Base-by-base conservation (phyloP, 2,888 invertebrate species). In the Trachelus troglodyta region DNA sequence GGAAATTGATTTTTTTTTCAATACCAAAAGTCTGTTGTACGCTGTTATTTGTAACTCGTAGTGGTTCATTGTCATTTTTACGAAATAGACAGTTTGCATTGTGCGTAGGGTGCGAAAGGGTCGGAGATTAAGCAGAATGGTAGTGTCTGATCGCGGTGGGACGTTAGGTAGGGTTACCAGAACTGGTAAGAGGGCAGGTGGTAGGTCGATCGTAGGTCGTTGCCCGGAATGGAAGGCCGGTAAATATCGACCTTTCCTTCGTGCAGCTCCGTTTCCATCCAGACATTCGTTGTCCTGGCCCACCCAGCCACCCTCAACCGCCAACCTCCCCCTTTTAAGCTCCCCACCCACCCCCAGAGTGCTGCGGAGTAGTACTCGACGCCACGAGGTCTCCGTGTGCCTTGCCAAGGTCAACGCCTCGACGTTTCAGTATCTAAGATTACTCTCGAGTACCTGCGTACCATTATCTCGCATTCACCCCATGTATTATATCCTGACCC, bases 171-270 rank as follows among this genome's bases (percentile, higher is more conserved):
- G 40, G 40, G 40, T 40, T 40, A 15, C 40, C 40, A 40, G 40
- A 15, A 74, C 76, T 78, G 74, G 33, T 74, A 74, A 34, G 74
- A 74, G 74, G 74, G 34, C 34, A 80, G 76, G 40, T 40, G 40
- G 15, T 40, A 40, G 80, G 83, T 82, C 83, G 82, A 82, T 82
- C 83, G 81, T 83, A 83, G 89, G 89, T 89, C 89, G 85, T 89
- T 89, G 87, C 83, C 89, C 89, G 83, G 83, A 84, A 80, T 81
- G 85, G 85, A 87, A 88, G 85, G 88, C 85, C 86, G 87, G 86
- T 87, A 86, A 89, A 88, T 90, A 90, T 90, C 90, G 90, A 90
- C 86, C 87, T 85, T 87, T 85, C 84, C 85, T 85, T 86, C 83
- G 78, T 79, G 80, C 69, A 73, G 79, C 79, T 79, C 77, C 79